Base-by-base conservation (phyloP, 2,888 invertebrate genomes). In the Muscina levida region DNA sequence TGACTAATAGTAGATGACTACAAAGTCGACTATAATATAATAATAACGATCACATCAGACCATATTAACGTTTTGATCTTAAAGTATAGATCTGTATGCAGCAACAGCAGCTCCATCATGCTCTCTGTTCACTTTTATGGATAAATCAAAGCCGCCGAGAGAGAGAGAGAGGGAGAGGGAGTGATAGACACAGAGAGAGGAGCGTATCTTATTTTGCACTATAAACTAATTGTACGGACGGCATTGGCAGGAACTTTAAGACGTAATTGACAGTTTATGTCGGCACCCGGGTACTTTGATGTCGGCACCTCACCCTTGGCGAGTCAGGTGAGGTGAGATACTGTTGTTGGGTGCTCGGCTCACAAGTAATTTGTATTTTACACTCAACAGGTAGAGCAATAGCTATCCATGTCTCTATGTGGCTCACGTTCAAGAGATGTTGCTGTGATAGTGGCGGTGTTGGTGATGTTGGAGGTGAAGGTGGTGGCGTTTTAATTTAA, bases 181-280 rank as follows among this genome's bases (percentile, higher is more conserved):
- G 8, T 8, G 31, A 31, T 31, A n/a, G 17, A 15, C 1, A 15
- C 46, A 48, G 15, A 31, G 57, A 31, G 8, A 15, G 17, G 15
- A 39, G 13, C 13, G 22, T 13, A 42, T 22, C 62, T 42, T 39
- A 62, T 42, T 42, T 62, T 62, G 62, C 62, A 62, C 22, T 13
- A 59, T 17, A 19, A 62, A 42, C 62, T 62, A 62, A 62, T 62
- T 62, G 39, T 3, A 39, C 1, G 11, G 39, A 39, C 62, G 42
- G 62, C 57, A 31, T 77, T 80, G 51, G 68, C n/a, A 77, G 72
- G 72, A 73, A 76, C 68, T 22, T 77, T 31, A 72, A 78, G 37
- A 42, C 31, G 26, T 76, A 79, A 82, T 79, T 82, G 82, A 76
- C 74, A 78, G 82, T 76, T 79, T 76, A 73, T 71, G 76, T 68